Evolutionary conservation across 2,113 vertebrate species (phyloP).

Genomic region (Menura novaehollandiae): DNA sequence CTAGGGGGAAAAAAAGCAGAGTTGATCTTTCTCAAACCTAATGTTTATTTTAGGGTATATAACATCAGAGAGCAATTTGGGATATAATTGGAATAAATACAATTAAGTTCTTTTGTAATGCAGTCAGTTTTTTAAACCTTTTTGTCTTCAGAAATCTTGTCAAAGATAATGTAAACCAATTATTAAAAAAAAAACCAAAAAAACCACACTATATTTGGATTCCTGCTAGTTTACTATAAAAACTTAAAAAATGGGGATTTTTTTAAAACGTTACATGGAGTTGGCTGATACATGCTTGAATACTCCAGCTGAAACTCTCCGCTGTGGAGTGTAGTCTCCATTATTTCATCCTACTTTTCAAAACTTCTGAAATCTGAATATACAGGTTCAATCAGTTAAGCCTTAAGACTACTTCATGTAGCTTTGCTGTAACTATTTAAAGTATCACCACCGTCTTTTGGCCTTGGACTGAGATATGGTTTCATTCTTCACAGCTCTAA

Average conservation of each 20-base stretch:
- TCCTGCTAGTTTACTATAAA: background rate
- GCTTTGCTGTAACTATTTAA: background rate
- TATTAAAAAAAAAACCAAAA: background rate
- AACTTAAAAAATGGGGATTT: background rate
- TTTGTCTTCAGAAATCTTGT: background rate
- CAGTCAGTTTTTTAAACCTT: background rate
- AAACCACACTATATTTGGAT: rapidly evolving
- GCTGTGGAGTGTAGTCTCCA: background rate
- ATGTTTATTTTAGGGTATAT: background rate
- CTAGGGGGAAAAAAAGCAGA: background rate
- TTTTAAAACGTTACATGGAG: background rate
- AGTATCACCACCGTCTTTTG: background rate
- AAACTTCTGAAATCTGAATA: background rate
- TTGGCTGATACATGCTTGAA: background rate
- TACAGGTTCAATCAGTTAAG: background rate
- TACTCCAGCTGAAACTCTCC: background rate
- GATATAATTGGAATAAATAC: background rate
- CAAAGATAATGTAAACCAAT: background rate
- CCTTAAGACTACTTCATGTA: background rate
- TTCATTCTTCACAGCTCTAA: background rate
- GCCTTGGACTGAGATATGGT: background rate
- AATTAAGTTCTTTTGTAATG: background rate
- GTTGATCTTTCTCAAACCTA: background rate
- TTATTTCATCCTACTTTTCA: background rate
- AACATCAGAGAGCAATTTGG: background rate